phyloP scores from a whole-genome alignment of 1,140 invertebrate genomes.

The Cydia strobilella region DNA sequence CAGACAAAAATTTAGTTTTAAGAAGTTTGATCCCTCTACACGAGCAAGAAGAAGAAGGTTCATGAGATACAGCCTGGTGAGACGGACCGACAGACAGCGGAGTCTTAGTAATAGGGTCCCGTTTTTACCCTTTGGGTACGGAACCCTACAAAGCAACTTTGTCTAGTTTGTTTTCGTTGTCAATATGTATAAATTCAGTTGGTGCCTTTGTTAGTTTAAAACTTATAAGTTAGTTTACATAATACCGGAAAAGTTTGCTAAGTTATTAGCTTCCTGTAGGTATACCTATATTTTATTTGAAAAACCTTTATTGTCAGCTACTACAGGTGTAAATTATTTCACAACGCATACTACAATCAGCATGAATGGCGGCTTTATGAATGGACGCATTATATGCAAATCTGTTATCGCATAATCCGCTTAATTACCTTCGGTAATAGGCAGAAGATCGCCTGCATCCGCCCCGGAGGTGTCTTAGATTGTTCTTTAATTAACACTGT shows the following conservation, averaged over 20 bases:
- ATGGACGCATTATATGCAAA: slow-evolving; percentile 30
- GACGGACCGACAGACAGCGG: too few species aligned
- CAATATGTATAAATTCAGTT: too few species aligned
- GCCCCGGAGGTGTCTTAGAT: not conserved
- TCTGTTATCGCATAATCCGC: slow-evolving; percentile 24
- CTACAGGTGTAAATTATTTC: not conserved
- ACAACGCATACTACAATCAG: slow-evolving; percentile 5
- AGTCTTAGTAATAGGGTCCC: too few species aligned
- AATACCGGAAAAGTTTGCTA: not conserved
- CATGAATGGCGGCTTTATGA: slow-evolving; percentile 9
- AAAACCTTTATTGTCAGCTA: too few species aligned
- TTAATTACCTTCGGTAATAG: slow-evolving; percentile 21
- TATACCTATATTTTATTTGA: not conserved
- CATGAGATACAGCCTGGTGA: too few species aligned
- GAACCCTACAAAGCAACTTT: too few species aligned
- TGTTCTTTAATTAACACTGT: not conserved
- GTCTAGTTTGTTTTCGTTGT: too few species aligned
- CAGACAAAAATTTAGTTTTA: too few species aligned
- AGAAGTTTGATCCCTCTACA: too few species aligned
- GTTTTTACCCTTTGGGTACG: too few species aligned
- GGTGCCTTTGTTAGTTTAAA: too few species aligned
- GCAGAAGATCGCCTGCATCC: slow-evolving; percentile 12
- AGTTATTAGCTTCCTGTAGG: not conserved
- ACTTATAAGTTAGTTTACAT: not conserved
- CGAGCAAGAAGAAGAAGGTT: too few species aligned